Percentiles rank a stretch among this genome's conserved stretches.
Conservation (phyloP, 2,113 vertebrate species). For the Glaucomys volans region DNA sequence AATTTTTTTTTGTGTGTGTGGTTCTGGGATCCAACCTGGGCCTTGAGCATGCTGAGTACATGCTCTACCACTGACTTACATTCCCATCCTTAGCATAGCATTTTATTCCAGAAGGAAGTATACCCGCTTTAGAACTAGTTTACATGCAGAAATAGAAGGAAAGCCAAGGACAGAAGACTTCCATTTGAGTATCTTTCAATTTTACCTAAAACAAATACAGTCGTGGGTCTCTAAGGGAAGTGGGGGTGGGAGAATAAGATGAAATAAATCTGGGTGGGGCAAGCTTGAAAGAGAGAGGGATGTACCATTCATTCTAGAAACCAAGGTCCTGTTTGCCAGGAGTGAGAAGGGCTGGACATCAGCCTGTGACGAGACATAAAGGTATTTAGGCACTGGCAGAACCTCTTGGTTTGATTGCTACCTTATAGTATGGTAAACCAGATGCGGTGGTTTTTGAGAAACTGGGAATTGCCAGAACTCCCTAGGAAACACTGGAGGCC, state of each 20-base stretch:
- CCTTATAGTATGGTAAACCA: not conserved
- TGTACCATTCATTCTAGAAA: not conserved
- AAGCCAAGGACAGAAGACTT: slow-evolving; percentile 7
- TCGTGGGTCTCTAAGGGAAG: not conserved
- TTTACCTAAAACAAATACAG: not conserved
- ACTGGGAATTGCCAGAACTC: not conserved
- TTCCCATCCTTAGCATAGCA: not conserved
- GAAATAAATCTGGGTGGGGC: not conserved
- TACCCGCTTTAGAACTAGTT: not conserved
- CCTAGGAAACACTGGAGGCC: not conserved
- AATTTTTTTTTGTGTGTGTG: no score
- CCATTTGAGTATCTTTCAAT: not conserved
- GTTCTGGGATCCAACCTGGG: not conserved
- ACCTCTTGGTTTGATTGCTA: not conserved
- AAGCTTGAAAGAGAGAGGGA: not conserved
- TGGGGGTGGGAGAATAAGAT: not conserved
- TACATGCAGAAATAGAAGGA: not conserved
- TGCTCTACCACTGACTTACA: not conserved
- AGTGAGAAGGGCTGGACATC: not conserved
- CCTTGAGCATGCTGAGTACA: no score
- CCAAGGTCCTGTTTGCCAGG: not conserved
- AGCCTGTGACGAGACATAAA: not conserved
- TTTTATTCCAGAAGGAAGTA: not conserved
- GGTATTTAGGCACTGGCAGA: not conserved
- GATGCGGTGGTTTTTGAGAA: not conserved